Percentiles rank a stretch among this genome's conserved stretches.
These are phyloP conservation scores for Lysandra bellargus DNA, from an alignment of 2,888 invertebrate species.

Conservation along the genomic window DNA sequence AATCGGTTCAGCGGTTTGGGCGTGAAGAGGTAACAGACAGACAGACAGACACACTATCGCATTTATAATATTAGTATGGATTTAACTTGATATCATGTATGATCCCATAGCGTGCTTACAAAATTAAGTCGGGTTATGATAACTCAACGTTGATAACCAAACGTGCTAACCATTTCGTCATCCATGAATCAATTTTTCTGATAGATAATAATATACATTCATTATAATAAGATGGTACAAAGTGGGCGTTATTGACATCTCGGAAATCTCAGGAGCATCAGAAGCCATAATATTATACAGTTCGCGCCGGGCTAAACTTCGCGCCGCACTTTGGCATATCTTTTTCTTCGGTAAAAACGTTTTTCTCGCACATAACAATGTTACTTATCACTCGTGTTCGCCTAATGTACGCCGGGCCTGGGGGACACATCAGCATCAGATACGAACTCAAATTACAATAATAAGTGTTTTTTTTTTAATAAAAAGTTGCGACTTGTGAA, in stretches of 20 bases:
- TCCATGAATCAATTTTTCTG: too few species aligned
- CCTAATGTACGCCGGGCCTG: not conserved
- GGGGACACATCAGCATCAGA: not conserved
- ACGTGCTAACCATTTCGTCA: too few species aligned
- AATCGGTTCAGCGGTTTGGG: too few species aligned
- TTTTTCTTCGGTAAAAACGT: conserved; percentile 6
- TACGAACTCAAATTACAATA: not conserved
- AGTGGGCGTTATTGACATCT: not conserved
- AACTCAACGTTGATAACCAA: too few species aligned
- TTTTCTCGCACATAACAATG: conserved; percentile 3
- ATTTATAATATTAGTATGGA: too few species aligned
- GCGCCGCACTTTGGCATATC: not conserved
- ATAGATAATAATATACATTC: not conserved
- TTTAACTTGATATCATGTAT: too few species aligned
- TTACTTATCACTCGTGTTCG: conserved; percentile 10
- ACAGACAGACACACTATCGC: too few species aligned
- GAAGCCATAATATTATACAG: not conserved
- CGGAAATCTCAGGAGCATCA: not conserved
- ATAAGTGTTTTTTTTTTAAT: too few species aligned
- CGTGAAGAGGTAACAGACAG: too few species aligned
- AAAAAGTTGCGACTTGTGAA: too few species aligned
- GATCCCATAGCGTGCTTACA: too few species aligned
- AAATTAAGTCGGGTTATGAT: too few species aligned
- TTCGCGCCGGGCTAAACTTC: not conserved
- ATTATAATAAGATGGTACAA: not conserved